phyloP scores from a whole-genome alignment of 2,888 invertebrate genomes.

The Diloba caeruleocephala region DNA sequence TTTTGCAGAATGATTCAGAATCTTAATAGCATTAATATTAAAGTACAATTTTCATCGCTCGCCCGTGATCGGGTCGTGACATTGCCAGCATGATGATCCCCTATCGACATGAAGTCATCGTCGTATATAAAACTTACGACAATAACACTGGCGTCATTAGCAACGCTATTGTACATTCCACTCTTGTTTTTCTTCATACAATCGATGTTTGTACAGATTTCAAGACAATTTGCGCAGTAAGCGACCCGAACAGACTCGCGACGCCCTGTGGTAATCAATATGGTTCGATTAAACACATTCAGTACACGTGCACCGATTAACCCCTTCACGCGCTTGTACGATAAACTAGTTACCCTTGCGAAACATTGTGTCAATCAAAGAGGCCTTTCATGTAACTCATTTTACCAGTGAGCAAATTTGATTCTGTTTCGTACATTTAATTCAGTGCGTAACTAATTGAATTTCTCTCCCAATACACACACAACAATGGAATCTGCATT shows the following conservation, averaged over 20 bases:
- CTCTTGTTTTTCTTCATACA: slow-evolving; percentile 72
- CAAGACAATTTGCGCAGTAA: slow-evolving; percentile 80
- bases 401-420: slow-evolving; percentile 21
- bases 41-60: slow-evolving; percentile 41
- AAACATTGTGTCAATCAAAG: slow-evolving; percentile 31
- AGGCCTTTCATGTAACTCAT: slow-evolving; percentile 25
- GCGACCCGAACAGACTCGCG: slow-evolving; percentile 56
- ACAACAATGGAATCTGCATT: slow-evolving; percentile 30
- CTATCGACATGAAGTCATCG: slow-evolving; percentile 78
- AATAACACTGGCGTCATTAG: slow-evolving; percentile 71
- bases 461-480: slow-evolving; percentile 26
- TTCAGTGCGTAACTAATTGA: slow-evolving; percentile 26
- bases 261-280: slow-evolving; percentile 72
- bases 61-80: slow-evolving; percentile 68
- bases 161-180: slow-evolving; percentile 67
- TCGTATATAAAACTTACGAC: slow-evolving; percentile 65
- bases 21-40: slow-evolving; percentile 30
- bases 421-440: slow-evolving; percentile 23
- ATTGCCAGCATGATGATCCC: slow-evolving; percentile 71
- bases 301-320: slow-evolving; percentile 47
- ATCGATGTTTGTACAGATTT: slow-evolving; percentile 83
- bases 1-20: slow-evolving; percentile 20
- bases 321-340: slow-evolving; percentile 14
- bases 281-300: slow-evolving; percentile 33
- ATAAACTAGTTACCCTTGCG: slow-evolving; percentile 21